Base-by-base conservation (phyloP, 2,888 invertebrate genomes). In the Torymus texanus region DNA sequence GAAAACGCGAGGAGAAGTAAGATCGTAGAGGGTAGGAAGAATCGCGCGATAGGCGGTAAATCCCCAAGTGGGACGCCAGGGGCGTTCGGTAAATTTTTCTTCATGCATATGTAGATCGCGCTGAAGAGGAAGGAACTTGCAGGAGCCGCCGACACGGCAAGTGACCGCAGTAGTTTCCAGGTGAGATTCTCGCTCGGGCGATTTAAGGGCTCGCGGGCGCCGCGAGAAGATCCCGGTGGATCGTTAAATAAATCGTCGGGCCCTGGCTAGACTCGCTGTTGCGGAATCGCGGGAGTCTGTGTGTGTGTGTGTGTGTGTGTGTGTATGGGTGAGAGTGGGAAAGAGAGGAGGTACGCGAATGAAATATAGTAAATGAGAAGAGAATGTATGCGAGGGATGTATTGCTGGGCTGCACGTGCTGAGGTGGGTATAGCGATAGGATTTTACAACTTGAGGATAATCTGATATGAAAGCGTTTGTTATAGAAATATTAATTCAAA, bases 181-280 rank as follows among this genome's bases (percentile, higher is more conserved):
- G 53, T 67, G 67, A 24, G 55, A 73, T 18, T 61, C 24, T 55
- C 56, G 21, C 24, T 55, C 56, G 21, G 11, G 14, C 62, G 66
- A 77, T 77, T 66, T 77, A 51, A 77, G 21, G 16, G 66, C 29
- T 59, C 51, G n/a, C 24, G 21, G 21, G 41, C 41, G 41, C 13
- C 1, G 24, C 56, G 10, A 51, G 50, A 55, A 56, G 62, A 75
- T 75, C 55, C 50, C 13, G 55, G 29, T 3, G 55, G 21, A 66
- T 72, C 65, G 59, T 77, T 70, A 77, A 63, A 77, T 77, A 71
- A 77, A 77, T 71, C 70, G 58, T 41, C 14, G n/a, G 16, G 51
- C n/a, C 53, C 56, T 24, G 59, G 63, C 59, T 59, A 24, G 41
- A 59, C 10, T 41, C 41, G 41, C 41, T 41, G 41, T 41, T 41